These are phyloP conservation scores for Heterochromis multidens DNA, from an alignment of 2,113 vertebrate species.

Conservation along the genomic window DNA sequence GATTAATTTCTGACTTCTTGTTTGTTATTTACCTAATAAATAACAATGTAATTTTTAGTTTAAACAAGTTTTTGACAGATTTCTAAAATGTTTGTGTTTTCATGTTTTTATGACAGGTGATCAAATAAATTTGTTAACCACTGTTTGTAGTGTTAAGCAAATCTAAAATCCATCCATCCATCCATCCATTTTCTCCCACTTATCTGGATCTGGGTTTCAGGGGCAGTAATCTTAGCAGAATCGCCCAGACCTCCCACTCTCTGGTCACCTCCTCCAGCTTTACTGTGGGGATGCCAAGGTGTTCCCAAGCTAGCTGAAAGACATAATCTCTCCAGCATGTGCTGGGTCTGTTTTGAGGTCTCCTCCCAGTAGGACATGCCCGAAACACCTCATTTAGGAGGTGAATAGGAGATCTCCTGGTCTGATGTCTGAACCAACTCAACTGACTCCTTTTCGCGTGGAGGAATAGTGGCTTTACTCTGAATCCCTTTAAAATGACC, in stretches of 20 bases:
- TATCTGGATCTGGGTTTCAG: neutral
- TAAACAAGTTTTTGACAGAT: accelerated
- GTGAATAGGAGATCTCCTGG: neutral
- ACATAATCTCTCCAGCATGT: neutral
- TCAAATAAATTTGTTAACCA: neutral
- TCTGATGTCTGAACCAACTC: neutral
- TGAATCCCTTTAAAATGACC: neutral
- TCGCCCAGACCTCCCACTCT: neutral
- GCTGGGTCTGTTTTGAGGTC: neutral
- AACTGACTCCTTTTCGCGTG: neutral
- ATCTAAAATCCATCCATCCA: neutral
- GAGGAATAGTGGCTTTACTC: neutral
- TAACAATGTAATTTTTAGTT: neutral
- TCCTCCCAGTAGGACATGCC: too few species aligned
- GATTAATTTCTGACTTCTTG: neutral
- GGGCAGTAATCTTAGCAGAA: neutral
- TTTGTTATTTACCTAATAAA: neutral
- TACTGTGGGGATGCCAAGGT: neutral
- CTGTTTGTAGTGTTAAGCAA: neutral
- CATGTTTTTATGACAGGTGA: neutral
- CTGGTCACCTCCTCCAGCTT: neutral
- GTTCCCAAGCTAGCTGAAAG: neutral
- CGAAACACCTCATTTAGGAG: neutral
- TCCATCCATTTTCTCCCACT: neutral
- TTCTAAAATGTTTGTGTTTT: neutral